Percentiles rank a stretch among this genome's conserved stretches.
Conservation (phyloP, 2,888 invertebrate genomes). For the Cryptops parisi region DNA sequence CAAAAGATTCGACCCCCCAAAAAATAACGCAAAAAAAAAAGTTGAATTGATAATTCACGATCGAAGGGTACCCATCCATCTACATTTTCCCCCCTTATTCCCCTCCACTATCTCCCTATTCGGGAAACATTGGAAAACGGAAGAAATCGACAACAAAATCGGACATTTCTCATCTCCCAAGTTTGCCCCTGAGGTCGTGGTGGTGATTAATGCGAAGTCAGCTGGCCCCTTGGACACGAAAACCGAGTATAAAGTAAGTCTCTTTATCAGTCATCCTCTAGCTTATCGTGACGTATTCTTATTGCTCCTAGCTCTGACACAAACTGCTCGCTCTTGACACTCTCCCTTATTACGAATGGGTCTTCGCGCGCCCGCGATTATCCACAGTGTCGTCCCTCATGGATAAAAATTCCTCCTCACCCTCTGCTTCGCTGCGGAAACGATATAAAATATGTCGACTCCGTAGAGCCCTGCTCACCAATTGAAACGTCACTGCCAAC, state of each 20-base stretch:
- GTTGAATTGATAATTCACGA: too few relatives aligned
- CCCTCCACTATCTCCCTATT: too few relatives aligned
- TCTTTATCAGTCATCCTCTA: background rate
- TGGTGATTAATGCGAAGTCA: background rate
- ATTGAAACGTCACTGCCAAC: slow-evolving; percentile 10
- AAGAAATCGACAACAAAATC: background rate
- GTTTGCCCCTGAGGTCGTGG: background rate
- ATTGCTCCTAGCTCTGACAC: slow-evolving; percentile 1
- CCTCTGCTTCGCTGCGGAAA: background rate
- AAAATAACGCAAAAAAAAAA: too few relatives aligned
- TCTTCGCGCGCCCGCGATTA: background rate
- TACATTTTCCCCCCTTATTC: too few relatives aligned
- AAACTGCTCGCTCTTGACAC: background rate
- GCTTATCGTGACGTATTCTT: slow-evolving; percentile 8
- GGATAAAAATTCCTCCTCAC: slow-evolving; percentile 11
- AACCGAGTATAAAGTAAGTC: slow-evolving; percentile 6
- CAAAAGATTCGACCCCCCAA: too few relatives aligned
- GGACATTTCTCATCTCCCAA: too few relatives aligned
- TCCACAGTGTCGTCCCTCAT: slow-evolving; percentile 5
- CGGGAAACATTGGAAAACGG: too few relatives aligned
- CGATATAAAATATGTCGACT: slow-evolving; percentile 10
- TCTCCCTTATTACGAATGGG: slow-evolving; percentile 5
- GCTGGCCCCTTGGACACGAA: slow-evolving; percentile 1
- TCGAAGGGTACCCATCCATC: too few relatives aligned
- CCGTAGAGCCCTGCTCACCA: slow-evolving; percentile 6